Percentiles rank a stretch among this genome's conserved stretches.
Evolutionary conservation across 37 sponge, comb jelly and placozoan species (phyloP).

Genomic region (Chondrilla cf. caribensis): DNA sequence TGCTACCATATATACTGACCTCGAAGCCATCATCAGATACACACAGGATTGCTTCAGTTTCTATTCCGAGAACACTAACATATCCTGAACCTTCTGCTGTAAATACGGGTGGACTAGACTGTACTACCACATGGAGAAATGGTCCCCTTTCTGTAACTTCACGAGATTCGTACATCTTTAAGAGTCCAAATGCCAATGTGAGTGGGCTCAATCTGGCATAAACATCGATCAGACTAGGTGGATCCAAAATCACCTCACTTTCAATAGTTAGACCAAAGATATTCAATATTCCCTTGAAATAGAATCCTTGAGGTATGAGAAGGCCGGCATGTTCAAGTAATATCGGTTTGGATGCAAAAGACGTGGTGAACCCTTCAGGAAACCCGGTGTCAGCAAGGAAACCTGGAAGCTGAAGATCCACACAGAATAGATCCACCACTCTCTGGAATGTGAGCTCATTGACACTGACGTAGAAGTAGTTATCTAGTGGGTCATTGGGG

Average conservation of each 20-base stretch:
- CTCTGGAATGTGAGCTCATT: neutral
- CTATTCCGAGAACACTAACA: conserved; percentile 12
- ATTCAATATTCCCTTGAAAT: conserved; percentile 37
- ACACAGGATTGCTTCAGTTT: neutral
- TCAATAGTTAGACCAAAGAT: conserved; percentile 18
- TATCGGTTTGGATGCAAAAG: neutral
- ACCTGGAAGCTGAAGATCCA: neutral
- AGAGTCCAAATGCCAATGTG: conserved; percentile 2
- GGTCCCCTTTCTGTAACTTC: conserved; percentile 13
- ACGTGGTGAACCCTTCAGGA: conserved; percentile 13
- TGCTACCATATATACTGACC: neutral
- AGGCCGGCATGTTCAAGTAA: neutral
- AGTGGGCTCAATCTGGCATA: conserved; percentile 9
- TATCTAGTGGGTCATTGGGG: neutral
- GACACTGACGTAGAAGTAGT: conserved; percentile 26
- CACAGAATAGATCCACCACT: neutral
- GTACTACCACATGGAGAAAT: conserved; percentile 1
- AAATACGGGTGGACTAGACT: neutral
- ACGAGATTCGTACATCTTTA: conserved; percentile 27
- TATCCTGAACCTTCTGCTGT: conserved; percentile 9
- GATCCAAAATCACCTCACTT: conserved; percentile 1
- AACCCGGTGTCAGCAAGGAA: conserved; percentile 17
- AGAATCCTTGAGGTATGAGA: conserved; percentile 16
- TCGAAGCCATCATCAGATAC: neutral
- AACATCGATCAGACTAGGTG: conserved; percentile 2